A percentile compares a stretch with the other conserved stretches of the same genome.
Evolutionary conservation across 2,113 vertebrate species (phyloP).

Genomic region (Gavia stellata): DNA sequence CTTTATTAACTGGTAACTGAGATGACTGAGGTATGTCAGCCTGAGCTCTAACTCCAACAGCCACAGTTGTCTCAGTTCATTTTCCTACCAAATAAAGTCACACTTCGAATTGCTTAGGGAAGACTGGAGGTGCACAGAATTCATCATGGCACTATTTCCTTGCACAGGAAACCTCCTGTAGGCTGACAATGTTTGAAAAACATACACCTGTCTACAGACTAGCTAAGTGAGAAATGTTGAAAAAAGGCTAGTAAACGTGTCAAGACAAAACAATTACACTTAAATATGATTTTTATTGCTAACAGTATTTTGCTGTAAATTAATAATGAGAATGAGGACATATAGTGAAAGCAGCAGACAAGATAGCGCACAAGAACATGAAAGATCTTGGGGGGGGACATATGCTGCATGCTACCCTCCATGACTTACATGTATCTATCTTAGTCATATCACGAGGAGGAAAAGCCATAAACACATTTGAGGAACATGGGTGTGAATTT

Average conservation of each 20-base stretch:
- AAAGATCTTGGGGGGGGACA: background rate
- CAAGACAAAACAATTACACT: background rate
- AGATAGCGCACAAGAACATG: background rate
- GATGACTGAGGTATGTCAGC: background rate
- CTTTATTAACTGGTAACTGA: background rate
- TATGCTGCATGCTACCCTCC: background rate
- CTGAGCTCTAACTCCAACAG: background rate
- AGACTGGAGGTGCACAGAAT: background rate
- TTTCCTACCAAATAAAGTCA: background rate
- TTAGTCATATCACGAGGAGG: background rate
- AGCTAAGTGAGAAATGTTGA: background rate
- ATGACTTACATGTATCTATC: background rate
- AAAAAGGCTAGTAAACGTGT: background rate
- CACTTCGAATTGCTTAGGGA: background rate
- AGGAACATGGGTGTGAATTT: background rate
- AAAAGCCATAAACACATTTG: background rate
- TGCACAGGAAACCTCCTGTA: background rate
- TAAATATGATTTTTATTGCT: slow-evolving; percentile 61
- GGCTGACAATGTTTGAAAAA: background rate
- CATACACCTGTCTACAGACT: background rate
- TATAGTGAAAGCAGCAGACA: background rate
- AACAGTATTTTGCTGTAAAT: slow-evolving; percentile 48
- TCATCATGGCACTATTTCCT: background rate
- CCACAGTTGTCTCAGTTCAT: background rate
- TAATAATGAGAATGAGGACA: background rate